phyloP scores from a whole-genome alignment of 2,888 invertebrate genomes.

The Coelopa pilipes region DNA sequence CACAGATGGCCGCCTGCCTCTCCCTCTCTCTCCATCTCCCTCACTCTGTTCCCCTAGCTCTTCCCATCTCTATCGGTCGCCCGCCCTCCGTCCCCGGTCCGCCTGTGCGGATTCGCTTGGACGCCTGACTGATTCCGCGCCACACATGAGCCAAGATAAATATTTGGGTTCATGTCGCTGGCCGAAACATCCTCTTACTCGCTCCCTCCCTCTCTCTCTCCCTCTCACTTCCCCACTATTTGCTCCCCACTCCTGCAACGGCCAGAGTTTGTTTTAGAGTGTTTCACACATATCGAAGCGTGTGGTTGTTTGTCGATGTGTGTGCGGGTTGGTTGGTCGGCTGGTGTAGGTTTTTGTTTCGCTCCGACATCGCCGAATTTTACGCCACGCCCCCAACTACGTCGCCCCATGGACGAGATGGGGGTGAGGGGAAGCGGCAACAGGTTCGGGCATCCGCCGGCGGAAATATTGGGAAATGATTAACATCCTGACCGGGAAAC shows the following conservation, averaged over 20 bases:
- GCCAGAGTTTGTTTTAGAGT: too few relatives aligned
- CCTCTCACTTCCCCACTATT: too few relatives aligned
- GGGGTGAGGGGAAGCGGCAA: too few relatives aligned
- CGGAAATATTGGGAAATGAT: too few relatives aligned
- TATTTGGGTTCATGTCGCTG: constrained; percentile 29
- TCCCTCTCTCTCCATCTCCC: background rate
- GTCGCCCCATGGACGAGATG: too few relatives aligned
- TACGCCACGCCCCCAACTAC: too few relatives aligned
- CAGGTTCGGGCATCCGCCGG: too few relatives aligned
- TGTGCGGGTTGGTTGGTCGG: background rate
- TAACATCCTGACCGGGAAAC: too few relatives aligned
- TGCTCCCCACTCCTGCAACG: too few relatives aligned
- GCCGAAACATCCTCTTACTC: background rate
- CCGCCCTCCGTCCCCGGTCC: background rate
- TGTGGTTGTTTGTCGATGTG: background rate
- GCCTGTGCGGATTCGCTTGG: background rate
- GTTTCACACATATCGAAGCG: background rate
- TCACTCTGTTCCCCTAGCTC: background rate
- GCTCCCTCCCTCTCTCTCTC: too few relatives aligned
- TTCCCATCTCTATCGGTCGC: background rate
- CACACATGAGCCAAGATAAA: constrained; percentile 18
- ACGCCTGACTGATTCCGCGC: constrained; percentile 1
- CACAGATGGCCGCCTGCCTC: background rate
- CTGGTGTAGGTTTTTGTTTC: background rate
- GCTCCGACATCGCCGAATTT: too few relatives aligned